Percentiles rank a stretch among this genome's conserved stretches.
Evolutionary conservation across 2,113 vertebrate genomes (phyloP).

Genomic region (Helogale parvula): DNA sequence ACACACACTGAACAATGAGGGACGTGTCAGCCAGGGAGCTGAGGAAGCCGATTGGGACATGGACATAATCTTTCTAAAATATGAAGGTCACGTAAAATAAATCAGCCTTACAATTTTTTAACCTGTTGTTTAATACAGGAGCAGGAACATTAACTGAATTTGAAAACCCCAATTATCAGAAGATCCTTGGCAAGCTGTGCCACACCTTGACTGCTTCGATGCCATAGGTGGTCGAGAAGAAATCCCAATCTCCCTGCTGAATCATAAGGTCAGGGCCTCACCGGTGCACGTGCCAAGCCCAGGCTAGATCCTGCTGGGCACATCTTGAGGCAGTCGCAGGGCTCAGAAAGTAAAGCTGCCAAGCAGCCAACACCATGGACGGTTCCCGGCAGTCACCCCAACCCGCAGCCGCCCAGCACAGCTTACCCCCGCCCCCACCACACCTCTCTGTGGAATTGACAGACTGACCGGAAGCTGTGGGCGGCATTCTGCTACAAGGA

Average conservation of each 20-base stretch:
- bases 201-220: neutral
- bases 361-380: neutral
- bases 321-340: neutral
- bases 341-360: neutral
- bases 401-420: too few relatives aligned
- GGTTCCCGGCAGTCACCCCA: neutral
- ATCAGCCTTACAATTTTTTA: neutral
- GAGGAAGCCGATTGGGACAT: neutral
- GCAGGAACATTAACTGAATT: neutral
- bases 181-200: neutral
- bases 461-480: too few relatives aligned
- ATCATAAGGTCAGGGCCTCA: neutral
- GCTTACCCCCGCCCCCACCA: rapidly evolving
- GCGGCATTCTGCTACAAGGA: too few relatives aligned
- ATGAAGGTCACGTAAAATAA: neutral
- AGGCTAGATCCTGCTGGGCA: too few relatives aligned
- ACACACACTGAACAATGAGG: rapidly evolving
- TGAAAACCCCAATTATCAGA: neutral
- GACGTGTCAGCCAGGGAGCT: neutral
- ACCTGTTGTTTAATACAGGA: neutral
- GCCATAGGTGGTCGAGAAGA: neutral
- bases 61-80: neutral
- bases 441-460: neutral
- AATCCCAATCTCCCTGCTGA: neutral
- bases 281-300: rapidly evolving